Conservation (phyloP, 2,113 vertebrate species). For the Dermatemys mawii region DNA sequence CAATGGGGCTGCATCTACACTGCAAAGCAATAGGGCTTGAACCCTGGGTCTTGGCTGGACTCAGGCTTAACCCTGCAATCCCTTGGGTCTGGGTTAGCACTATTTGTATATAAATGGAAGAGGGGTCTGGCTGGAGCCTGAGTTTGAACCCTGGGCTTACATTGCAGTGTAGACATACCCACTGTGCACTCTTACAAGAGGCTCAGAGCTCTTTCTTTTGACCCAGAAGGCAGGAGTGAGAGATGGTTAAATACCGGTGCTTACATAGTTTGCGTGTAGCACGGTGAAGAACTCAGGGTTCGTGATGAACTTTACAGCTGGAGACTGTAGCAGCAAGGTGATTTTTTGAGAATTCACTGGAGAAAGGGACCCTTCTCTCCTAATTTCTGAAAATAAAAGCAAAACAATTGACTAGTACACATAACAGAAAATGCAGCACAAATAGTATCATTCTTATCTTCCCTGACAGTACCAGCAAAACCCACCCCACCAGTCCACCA, state of each 20-base stretch:
- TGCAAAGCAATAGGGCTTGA: not conserved
- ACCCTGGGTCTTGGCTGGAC: not conserved
- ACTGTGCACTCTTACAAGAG: not conserved
- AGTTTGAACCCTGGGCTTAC: not conserved
- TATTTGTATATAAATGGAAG: not conserved
- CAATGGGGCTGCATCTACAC: not conserved
- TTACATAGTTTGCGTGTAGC: constrained; percentile 95
- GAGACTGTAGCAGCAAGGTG: constrained; percentile 93
- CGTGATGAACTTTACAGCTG: constrained; percentile 97
- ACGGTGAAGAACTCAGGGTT: constrained; percentile 98
- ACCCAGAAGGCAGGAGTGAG: not conserved
- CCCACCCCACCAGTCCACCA: not conserved
- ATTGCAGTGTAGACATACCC: not conserved
- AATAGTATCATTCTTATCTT: not conserved
- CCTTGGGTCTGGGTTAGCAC: not conserved
- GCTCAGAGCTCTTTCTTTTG: rapidly evolving
- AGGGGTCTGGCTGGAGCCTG: not conserved
- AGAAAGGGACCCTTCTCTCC: constrained; percentile 88
- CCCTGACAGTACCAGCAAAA: not conserved
- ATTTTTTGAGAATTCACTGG: constrained; percentile 93
- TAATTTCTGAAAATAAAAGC: constrained; percentile 79
- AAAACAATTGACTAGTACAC: not conserved
- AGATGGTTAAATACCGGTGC: constrained; percentile 46
- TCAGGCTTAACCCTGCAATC: not conserved
- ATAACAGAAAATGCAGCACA: not conserved